Evolutionary conservation across 2,113 vertebrate genomes (phyloP), one percentile per base, ranked within the genome.

Genomic region (Puntigrus tetrazona): DNA sequence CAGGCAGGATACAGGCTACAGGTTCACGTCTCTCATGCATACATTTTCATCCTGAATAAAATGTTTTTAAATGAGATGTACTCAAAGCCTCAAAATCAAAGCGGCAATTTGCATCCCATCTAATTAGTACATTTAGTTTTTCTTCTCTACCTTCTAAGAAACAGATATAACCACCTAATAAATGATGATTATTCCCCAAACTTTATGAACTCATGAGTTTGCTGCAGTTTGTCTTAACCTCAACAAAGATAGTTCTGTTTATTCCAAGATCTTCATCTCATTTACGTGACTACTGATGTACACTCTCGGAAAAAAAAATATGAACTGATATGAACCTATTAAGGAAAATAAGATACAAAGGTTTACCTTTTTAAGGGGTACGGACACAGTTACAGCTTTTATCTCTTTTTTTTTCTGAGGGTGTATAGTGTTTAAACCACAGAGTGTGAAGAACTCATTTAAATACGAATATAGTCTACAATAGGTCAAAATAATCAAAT

Each of bases 71-170:
- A 20, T 3, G 16, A 16, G 13, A 29, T 80, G n/a, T 75, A 83
- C 47, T 29, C 47, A 86, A 65, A 59, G 29, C 75, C 76, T 79
- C 82, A 86, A 74, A 84, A 83, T 67, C 16, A 11, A 79, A 25
- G 13, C 22, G 77, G 14, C 72, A 50, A 25, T 72, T 72, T 36
- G 22, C 38, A 72, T 72, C 69, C 34, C 18, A n/a, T 70, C 67
- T 38, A 72, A 13, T 38, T 20, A 10, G 20, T 70, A n/a, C n/a
- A 70, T 41, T 1, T 36, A 4, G 31, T 70, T 70, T 41, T 41
- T 72, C 22, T n/a, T n/a, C 69, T 41, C 10, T 4, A 5, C 69
- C 36, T 41, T 25, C 69, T 29, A 65, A 65, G 18, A 67, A 67
- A 20, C 29, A 7, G 7, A 65, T 34, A 65, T 5, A 65, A 34